Conservation (phyloP, 2,113 vertebrate species). For the Ceratotherium simum region DNA sequence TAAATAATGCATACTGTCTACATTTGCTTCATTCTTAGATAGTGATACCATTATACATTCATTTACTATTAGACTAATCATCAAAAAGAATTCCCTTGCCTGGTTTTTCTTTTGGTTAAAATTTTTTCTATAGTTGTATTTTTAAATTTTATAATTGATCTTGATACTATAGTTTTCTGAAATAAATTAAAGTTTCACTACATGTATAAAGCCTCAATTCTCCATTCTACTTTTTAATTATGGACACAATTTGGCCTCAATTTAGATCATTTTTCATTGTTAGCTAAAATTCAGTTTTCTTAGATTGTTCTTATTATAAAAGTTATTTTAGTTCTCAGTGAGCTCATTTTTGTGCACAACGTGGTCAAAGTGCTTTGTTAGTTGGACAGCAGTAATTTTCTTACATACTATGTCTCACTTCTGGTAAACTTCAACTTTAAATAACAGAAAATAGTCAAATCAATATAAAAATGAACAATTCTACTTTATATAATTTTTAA, state of each 20-base stretch:
- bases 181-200: not conserved
- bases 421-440: not conserved
- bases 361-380: not conserved
- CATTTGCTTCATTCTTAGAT: not conserved
- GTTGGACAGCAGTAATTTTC: not conserved
- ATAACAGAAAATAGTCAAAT: not conserved
- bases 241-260: not conserved
- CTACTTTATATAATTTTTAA: not conserved
- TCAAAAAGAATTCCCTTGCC: not conserved
- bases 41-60: not conserved
- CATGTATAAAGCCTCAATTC: not conserved
- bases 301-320: not conserved
- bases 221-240: constrained; percentile 7
- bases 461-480: not conserved
- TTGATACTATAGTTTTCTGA: constrained; percentile 1
- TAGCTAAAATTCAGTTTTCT: not conserved
- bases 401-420: not conserved
- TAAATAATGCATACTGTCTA: not conserved
- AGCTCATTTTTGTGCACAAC: not conserved
- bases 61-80: not conserved
- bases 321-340: not conserved
- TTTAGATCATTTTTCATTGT: not conserved
- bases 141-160: not conserved
- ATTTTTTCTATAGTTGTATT: not conserved
- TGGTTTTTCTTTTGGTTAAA: not conserved